Evolutionary conservation across 2,113 vertebrate species (phyloP), one percentile per base, ranked within the genome.

Genomic region (Corvus hawaiiensis): DNA sequence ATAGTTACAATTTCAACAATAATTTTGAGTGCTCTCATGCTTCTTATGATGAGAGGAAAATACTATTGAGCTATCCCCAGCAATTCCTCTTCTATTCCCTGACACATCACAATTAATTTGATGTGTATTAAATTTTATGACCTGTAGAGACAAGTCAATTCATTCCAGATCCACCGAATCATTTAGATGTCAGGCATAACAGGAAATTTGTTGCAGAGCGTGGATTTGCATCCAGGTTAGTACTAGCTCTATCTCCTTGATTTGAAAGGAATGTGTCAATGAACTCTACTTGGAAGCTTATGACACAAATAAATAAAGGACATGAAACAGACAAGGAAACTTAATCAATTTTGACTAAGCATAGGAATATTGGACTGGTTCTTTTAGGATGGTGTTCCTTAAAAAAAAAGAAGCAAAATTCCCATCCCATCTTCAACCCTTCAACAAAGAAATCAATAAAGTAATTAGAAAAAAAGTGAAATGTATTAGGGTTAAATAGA

Each of bases 81-180:
- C 21, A 90, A 75, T 78, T 78, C 32, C 28, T 74, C 5, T 58
- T 73, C 87, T 83, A 30, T 83, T 88, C 33, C 23, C 32, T 74
- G 64, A 71, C 9, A 74, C 21, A 27, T n/a, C 54, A 24, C 30
- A 90, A 63, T 90, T 89, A 93, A 84, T 89, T 94, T 92, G 32
- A 76, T 74, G 14, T 37, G 4, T 37, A 56, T 67, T 84, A 87
- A 91, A 90, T 76, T 88, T 95, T 93, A 82, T 64, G 90, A 87
- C 44, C 62, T 93, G 48, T 84, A 79, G 59, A 94, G 62, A 85
- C 74, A 93, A 90, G 49, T 82, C 84, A 81, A 35, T 89, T 93
- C 27, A 75, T 52, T 23, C 20, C n/a, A 87, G 69, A 68, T 64
- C 22, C 32, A 76, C 74, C 82, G 68, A 68, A 89, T 78, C 22